Conservation (phyloP, 2,797 vertebrate genomes). For the Enteromius anoplus region DNA sequence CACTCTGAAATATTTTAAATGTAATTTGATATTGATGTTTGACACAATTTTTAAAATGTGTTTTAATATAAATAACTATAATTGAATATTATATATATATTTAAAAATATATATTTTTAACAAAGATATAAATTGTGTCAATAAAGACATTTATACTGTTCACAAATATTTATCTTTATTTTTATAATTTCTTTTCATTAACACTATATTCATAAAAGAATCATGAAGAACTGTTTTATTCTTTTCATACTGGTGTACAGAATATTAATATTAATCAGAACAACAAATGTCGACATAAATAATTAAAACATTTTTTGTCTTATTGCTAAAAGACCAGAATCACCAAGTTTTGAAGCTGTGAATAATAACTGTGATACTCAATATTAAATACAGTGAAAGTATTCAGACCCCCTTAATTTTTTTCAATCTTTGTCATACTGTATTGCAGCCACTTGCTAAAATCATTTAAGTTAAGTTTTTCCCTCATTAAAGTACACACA, state of each 20-base stretch:
- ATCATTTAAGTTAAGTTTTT: no score
- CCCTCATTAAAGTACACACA: no score
- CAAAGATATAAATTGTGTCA: no score
- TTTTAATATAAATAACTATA: neutral
- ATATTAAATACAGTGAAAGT: neutral
- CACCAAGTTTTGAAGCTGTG: neutral
- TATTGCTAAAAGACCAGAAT: neutral
- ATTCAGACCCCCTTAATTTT: no score
- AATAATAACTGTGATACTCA: neutral
- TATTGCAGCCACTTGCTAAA: no score
- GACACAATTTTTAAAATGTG: no score
- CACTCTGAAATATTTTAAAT: neutral
- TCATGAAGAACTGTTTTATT: no score
- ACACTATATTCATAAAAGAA: neutral
- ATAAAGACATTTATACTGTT: neutral
- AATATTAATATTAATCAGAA: neutral
- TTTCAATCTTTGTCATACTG: no score
- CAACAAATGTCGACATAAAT: neutral
- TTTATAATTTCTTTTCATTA: neutral
- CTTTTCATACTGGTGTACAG: no score
- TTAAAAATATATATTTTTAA: neutral
- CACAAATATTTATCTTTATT: neutral
- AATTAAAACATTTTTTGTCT: neutral
- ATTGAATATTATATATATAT: no score
- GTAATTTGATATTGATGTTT: neutral